Evolutionary conservation across 2,113 vertebrate species (phyloP), one percentile per base, ranked within the genome.

Genomic region (Origma solitaria): DNA sequence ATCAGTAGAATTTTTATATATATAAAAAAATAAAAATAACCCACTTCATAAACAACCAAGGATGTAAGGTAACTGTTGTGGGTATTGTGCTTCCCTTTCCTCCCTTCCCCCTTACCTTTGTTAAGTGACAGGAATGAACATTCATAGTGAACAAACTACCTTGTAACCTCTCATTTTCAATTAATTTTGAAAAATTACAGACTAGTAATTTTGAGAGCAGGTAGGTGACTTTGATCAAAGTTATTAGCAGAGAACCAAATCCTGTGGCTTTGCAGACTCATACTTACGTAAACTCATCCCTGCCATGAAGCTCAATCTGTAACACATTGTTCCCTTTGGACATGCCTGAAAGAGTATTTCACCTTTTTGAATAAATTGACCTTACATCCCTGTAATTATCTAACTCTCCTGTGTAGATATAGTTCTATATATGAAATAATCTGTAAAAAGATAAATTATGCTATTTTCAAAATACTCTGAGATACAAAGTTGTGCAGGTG

Each of bases 381-480:
- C 92, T 96, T 96, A 96, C 96, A 96, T 96, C 94, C 92, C 82
- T 92, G 88, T 96, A 68, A 65, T 88, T 75, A 60, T 53, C 75
- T 95, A 94, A 93, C n/a, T 95, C 61, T 80, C 79, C 76, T 85
- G 83, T 93, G 86, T 94, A 92, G 60, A 88, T 90, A 96, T 53
- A 94, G 35, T 25, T 94, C 75, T 88, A 81, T 64, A 90, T 92
- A 95, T 47, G 91, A 82, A 95, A 89, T 92, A 93, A 56, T 71
- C 56, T 82, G 44, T 92, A 93, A 92, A 91, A 94, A 92, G 84
- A 94, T 94, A 95, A 95, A 85, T 96, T 94, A 88, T 57, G 66
- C 83, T 95, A 94, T 95, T 95, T 92, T 95, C 77, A 95, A 95
- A 97, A 96, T 95, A 93, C 61, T 95, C 92, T 94, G 90, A 91